Conservation (phyloP, 92 coral and sea anemone species). For the Blastomussa wellsi region DNA sequence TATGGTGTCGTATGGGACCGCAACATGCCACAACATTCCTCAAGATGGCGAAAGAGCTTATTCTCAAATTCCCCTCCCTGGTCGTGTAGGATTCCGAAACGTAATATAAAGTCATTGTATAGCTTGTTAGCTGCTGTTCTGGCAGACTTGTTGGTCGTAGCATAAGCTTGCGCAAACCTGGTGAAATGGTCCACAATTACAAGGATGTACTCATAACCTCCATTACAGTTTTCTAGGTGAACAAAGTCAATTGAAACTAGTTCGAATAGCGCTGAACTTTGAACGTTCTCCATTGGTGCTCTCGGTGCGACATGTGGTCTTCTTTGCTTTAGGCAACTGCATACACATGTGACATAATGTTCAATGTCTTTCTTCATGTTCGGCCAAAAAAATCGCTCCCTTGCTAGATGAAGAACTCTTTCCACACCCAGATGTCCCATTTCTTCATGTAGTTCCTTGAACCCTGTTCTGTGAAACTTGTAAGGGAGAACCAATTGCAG, state of each 20-base stretch:
- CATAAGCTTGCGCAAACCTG: constrained; percentile 35
- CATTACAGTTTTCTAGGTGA: constrained; percentile 30
- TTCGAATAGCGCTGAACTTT: constrained; percentile 39
- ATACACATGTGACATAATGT: constrained; percentile 30
- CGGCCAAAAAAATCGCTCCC: constrained; percentile 57
- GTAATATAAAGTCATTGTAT: neutral
- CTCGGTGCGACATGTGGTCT: constrained; percentile 30
- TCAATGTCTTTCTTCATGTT: constrained; percentile 52
- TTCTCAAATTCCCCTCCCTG: neutral
- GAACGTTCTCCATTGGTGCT: constrained; percentile 49
- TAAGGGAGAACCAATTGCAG: constrained; percentile 54
- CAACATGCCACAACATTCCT: constrained; percentile 33
- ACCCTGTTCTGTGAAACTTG: neutral
- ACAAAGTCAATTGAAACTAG: constrained; percentile 35
- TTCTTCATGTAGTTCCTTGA: constrained; percentile 1
- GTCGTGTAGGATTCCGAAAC: constrained; percentile 2
- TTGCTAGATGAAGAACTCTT: constrained; percentile 53
- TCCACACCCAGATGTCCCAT: constrained; percentile 20
- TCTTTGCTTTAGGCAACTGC: constrained; percentile 38
- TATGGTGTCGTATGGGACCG: constrained; percentile 28
- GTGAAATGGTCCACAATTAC: constrained; percentile 30
- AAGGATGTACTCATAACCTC: constrained; percentile 25
- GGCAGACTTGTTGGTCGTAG: constrained; percentile 39
- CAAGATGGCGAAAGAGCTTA: constrained; percentile 12
- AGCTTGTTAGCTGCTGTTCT: neutral